phyloP scores from a whole-genome alignment of 2,113 vertebrate species.

The Brienomyrus brachyistius region DNA sequence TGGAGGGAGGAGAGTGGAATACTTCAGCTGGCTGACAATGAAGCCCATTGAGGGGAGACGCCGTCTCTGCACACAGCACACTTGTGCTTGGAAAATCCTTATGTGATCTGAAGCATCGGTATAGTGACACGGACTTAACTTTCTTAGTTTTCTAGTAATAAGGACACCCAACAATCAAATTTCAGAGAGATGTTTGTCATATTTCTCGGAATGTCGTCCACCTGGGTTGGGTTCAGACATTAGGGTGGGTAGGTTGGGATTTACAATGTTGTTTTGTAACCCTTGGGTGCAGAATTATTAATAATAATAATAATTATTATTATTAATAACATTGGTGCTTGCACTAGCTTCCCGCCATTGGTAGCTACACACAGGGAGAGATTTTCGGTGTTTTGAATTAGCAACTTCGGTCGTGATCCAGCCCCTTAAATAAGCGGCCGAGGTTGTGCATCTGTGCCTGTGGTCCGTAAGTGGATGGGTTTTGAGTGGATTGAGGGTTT shows the following conservation, averaged over 20 bases:
- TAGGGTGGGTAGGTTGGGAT: background rate
- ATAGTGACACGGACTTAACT: slow-evolving; percentile 20
- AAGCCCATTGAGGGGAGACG: slow-evolving; percentile 36
- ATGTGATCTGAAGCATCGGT: slow-evolving; percentile 38
- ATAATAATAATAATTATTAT: background rate
- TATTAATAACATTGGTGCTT: background rate
- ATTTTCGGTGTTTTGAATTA: background rate
- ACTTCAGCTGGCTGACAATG: slow-evolving; percentile 41
- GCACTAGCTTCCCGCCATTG: background rate
- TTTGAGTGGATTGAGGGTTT: slow-evolving; percentile 20
- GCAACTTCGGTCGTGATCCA: background rate
- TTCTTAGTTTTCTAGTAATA: slow-evolving; percentile 13
- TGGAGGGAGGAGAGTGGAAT: slow-evolving; percentile 34
- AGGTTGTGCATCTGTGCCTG: background rate
- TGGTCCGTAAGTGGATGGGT: slow-evolving; percentile 3
- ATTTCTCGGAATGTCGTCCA: background rate
- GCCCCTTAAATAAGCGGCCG: background rate
- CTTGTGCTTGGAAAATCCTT: slow-evolving; percentile 35
- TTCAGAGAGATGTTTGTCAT: background rate
- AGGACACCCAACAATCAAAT: background rate
- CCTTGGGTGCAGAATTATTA: background rate
- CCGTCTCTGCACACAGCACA: slow-evolving; percentile 30
- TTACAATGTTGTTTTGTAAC: background rate
- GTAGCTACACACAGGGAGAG: background rate
- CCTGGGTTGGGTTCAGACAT: background rate